Evolutionary conservation across 1,140 invertebrate species (phyloP), one percentile per base, ranked within the genome.

Genomic region (Ips typographus): DNA sequence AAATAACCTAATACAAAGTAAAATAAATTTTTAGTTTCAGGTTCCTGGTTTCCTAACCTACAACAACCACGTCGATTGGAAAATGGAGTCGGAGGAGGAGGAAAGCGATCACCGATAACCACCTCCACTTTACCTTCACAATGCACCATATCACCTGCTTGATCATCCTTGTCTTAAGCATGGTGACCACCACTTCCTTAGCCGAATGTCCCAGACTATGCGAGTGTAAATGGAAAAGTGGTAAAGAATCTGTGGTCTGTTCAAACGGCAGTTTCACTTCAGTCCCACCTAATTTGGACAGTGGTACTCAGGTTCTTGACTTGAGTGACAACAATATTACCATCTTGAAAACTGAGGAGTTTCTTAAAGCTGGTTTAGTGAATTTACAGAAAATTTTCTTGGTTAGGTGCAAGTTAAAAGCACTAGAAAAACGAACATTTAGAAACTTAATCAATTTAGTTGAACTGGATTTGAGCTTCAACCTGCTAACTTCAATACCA

Each of bases 191-290:
- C 61, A 73, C 70, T 42, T 40, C 75, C 36, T 80, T 83, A 71
- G 84, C 83, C 74, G 85, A 86, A 72, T 91, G 90, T 78, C 89
- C 89, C 40, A 83, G 83, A 56, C 83, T 87, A 70, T 94, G 92
- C 82, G 89, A 92, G 78, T 93, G 92, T 82, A 92, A 92, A 79
- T 94, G 92, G 92, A 90, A 91, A 77, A 88, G 87, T 76, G 91
- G 91, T 71, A 94, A 94, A 80, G 90, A 92, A 80, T 91, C 90
- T 40, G 91, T 90, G 51, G 84, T 91, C 68, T 94, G 91, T 81
- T 82, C 85, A 62, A 86, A 87, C 76, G 88, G 88, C 63, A 90
- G 90, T 74, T 84, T 94, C 60, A 86, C 85, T 56, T 82, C 83
- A 71, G 84, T 94, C 51, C 92, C 91, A 3, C 77, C 80, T 36